Evolutionary conservation across 1,140 invertebrate genomes (phyloP).

Genomic region (Drosophila littoralis): DNA sequence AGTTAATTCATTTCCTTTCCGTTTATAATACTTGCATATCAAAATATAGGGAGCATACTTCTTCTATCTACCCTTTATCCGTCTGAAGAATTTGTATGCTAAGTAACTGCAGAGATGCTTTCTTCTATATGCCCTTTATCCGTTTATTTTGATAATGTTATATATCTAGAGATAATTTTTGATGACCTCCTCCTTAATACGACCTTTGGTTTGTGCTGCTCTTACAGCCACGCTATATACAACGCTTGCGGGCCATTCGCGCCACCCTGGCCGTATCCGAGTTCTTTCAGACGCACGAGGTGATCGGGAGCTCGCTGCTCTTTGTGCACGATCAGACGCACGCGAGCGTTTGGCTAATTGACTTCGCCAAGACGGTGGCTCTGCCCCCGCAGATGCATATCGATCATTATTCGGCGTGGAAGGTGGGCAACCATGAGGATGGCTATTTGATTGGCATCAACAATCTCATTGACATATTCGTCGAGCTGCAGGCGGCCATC

Average conservation of each 20-base stretch:
- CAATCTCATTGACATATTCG: conserved; percentile 96
- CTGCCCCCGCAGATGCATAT: conserved; percentile 91
- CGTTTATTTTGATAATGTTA: too few species aligned
- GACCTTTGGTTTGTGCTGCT: conserved; percentile 20
- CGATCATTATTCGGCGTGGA: conserved; percentile 93
- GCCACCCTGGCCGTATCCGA: conserved; percentile 92
- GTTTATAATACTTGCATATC: too few species aligned
- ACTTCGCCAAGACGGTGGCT: conserved; percentile 97
- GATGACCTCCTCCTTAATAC: too few species aligned
- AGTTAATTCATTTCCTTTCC: too few species aligned
- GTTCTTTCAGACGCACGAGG: conserved; percentile 96
- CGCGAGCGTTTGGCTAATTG: conserved; percentile 98
- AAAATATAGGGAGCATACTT: too few species aligned
- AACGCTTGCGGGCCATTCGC: conserved; percentile 92
- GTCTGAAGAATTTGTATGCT: too few species aligned
- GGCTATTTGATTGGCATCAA: conserved; percentile 97
- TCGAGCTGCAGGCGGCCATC: conserved; percentile 77
- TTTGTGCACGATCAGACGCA: conserved; percentile 96
- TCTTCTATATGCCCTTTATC: too few species aligned
- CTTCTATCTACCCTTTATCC: too few species aligned
- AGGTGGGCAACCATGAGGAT: conserved; percentile 99
- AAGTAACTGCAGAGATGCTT: too few species aligned
- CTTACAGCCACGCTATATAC: conserved; percentile 92
- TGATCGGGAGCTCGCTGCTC: conserved; percentile 98
- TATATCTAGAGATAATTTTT: too few species aligned